Percentiles rank a stretch among this genome's conserved stretches.
Conservation (phyloP, 1,140 invertebrate species). For the Heliconius himera region DNA sequence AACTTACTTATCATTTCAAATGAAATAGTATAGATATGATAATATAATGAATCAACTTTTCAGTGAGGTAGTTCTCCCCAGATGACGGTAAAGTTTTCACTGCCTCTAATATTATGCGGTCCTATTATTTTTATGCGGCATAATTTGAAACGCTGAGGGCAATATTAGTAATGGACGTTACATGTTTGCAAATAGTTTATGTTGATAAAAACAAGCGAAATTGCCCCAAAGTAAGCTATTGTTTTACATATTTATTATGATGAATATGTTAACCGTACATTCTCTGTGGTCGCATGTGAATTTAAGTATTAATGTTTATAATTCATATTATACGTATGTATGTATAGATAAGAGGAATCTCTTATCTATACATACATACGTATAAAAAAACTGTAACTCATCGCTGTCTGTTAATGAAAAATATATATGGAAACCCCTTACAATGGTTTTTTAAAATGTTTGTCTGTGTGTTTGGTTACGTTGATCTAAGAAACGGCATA, state of each 20-base stretch:
- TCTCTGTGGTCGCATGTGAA: background rate
- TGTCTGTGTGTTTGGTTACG: too few species aligned
- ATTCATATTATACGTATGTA: too few species aligned
- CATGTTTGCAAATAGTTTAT: slow-evolving; percentile 19
- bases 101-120: slow-evolving; percentile 35
- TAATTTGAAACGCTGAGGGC: slow-evolving; percentile 25
- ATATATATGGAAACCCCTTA: too few species aligned
- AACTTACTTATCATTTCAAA: background rate
- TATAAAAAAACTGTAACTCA: too few species aligned
- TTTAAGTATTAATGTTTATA: too few species aligned
- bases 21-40: background rate
- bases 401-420: too few species aligned
- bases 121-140: slow-evolving; percentile 31
- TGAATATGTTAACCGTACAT: background rate
- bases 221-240: background rate
- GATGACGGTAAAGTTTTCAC: slow-evolving; percentile 23
- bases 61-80: slow-evolving; percentile 14
- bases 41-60: background rate
- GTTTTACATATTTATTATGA: slow-evolving; percentile 6
- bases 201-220: slow-evolving; percentile 4
- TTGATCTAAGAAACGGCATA: too few species aligned
- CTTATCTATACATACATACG: too few species aligned
- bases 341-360: too few species aligned
- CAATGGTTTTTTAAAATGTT: too few species aligned
- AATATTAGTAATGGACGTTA: slow-evolving; percentile 37